Percentiles rank a stretch among this genome's conserved stretches.
Conservation (phyloP, 1,140 invertebrate species). For the Ceratosolen fusciceps region DNA sequence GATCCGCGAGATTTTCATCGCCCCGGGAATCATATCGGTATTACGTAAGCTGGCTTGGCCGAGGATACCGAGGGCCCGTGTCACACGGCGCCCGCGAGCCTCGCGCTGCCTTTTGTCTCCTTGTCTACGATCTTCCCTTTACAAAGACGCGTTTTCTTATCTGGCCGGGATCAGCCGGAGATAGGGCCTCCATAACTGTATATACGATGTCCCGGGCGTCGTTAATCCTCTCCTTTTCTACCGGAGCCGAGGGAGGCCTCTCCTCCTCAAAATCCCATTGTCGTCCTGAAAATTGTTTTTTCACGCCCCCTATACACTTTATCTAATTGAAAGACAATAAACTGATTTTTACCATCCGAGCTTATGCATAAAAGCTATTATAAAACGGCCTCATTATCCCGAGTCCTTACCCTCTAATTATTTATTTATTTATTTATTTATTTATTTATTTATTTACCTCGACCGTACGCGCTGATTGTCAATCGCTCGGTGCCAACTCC, state of each 20-base stretch:
- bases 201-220: constrained; percentile 26
- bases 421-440: no score
- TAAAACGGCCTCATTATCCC: no score
- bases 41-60: constrained; percentile 39
- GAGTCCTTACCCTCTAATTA: no score
- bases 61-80: neutral
- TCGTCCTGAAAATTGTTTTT: constrained; percentile 21
- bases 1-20: constrained; percentile 46
- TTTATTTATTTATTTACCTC: no score
- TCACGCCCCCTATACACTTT: neutral
- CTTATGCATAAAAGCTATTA: no score
- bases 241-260: neutral
- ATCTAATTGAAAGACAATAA: constrained; percentile 24
- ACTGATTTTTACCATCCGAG: neutral
- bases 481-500: no score
- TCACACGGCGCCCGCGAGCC: neutral
- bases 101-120: constrained; percentile 30
- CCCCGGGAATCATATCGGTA: constrained; percentile 45
- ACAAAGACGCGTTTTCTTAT: constrained; percentile 30
- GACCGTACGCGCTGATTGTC: no score
- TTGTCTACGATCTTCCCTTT: constrained; percentile 20
- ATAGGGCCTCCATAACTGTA: constrained; percentile 17
- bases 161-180: neutral
- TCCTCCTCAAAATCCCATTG: constrained; percentile 8
- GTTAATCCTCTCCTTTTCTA: constrained; percentile 31